Evolutionary conservation across 2,797 vertebrate species (phyloP).

Genomic region (Myiotriccus ornatus): DNA sequence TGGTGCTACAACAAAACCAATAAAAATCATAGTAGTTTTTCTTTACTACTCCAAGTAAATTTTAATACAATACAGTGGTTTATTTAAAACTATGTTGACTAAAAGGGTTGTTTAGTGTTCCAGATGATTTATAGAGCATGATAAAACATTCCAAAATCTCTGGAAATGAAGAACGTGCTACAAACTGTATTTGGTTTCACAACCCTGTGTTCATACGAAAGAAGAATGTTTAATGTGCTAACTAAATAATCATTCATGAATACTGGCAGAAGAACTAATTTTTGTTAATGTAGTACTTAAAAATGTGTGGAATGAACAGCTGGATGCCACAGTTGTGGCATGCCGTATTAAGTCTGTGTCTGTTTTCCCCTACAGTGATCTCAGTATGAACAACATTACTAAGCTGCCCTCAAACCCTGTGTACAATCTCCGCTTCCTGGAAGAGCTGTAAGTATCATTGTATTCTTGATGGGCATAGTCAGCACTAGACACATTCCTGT

Average conservation of each 20-base stretch:
- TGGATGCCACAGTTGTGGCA: conserved; percentile 60
- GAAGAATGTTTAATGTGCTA: conserved; percentile 13
- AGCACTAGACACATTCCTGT: conserved; percentile 51
- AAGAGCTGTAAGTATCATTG: conserved; percentile 89
- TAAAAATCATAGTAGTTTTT: background rate
- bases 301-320: conserved; percentile 72
- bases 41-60: background rate
- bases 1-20: background rate
- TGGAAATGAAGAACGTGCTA: background rate
- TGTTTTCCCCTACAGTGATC: conserved; percentile 82
- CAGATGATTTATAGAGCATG: conserved; percentile 10
- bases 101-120: background rate
- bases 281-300: conserved; percentile 57
- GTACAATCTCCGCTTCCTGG: conserved; percentile 87
- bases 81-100: conserved; percentile 4
- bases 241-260: conserved; percentile 54
- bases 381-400: conserved; percentile 95
- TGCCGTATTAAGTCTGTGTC: conserved; percentile 61
- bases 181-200: conserved; percentile 5
- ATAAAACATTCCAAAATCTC: conserved; percentile 40
- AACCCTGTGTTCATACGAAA: background rate
- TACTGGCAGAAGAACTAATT: conserved; percentile 56
- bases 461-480: conserved; percentile 45
- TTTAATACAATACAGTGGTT: background rate
- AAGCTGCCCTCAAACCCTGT: conserved; percentile 79